phyloP scores from a whole-genome alignment of 2,888 invertebrate genomes.

The Acholoe squamosa region DNA sequence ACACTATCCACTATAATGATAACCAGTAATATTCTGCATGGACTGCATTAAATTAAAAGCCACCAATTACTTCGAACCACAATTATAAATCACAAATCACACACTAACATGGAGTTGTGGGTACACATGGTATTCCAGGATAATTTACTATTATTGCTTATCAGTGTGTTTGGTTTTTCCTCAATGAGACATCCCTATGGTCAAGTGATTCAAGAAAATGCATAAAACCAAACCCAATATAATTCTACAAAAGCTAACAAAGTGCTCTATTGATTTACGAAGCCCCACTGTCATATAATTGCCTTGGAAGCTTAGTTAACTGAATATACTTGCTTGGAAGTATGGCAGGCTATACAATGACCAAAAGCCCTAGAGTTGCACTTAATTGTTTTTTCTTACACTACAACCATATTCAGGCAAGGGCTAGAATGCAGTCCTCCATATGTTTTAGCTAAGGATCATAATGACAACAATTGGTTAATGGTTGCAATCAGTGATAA shows the following conservation, averaged over 20 bases:
- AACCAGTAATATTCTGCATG: background rate
- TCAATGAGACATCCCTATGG: background rate
- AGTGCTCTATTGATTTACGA: too few relatives aligned
- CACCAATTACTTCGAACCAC: background rate
- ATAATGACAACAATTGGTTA: too few relatives aligned
- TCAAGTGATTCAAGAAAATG: conserved; percentile 56
- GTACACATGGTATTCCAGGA: background rate
- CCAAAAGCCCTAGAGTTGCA: too few relatives aligned
- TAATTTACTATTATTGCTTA: conserved; percentile 7
- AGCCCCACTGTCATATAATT: too few relatives aligned
- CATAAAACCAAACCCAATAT: background rate
- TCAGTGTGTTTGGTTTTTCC: conserved; percentile 11
- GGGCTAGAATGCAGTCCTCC: too few relatives aligned
- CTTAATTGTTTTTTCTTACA: too few relatives aligned
- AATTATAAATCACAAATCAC: conserved; percentile 33
- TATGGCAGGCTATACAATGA: too few relatives aligned
- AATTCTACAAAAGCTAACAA: background rate
- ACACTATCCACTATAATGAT: conserved; percentile 12
- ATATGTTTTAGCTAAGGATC: too few relatives aligned
- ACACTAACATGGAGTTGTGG: conserved; percentile 14
- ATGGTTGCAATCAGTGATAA: too few relatives aligned
- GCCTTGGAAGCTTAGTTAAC: too few relatives aligned
- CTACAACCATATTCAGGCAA: too few relatives aligned
- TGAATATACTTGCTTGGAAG: too few relatives aligned
- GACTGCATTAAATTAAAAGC: background rate